Conservation (phyloP, 2,113 vertebrate species). For the Semicossyphus pulcher region DNA sequence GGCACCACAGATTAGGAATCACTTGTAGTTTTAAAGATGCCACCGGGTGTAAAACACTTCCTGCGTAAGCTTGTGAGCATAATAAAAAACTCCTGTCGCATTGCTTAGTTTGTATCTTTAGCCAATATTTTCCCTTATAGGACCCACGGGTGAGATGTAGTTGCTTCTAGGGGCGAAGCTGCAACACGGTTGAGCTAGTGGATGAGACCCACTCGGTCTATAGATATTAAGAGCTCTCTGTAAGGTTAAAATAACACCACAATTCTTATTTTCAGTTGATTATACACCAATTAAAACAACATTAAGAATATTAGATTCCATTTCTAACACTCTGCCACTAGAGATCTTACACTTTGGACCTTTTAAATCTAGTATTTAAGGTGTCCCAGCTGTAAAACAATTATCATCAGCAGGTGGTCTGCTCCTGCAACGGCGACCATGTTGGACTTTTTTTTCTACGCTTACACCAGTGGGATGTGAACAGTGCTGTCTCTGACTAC, state of each 20-base stretch:
- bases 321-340: not conserved
- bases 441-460: constrained; percentile 39
- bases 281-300: not conserved
- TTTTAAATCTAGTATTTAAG: not conserved
- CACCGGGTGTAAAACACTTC: constrained; percentile 21
- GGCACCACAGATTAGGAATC: constrained; percentile 31
- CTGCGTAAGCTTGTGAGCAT: constrained; percentile 9
- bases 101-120: not conserved
- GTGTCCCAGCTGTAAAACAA: not conserved
- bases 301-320: not conserved
- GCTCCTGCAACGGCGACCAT: constrained; percentile 41
- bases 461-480: constrained; percentile 31
- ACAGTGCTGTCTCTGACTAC: constrained; percentile 54
- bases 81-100: not conserved
- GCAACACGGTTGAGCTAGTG: no score
- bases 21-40: constrained; percentile 6
- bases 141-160: no score
- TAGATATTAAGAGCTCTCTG: no score
- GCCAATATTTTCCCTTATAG: no score
- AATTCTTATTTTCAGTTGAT: no score
- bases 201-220: no score
- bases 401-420: constrained; percentile 11
- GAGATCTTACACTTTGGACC: not conserved
- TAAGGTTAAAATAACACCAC: no score
- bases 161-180: no score